These are phyloP conservation scores for Zosterops japonicus DNA, from an alignment of 2,113 vertebrate species.

Conservation along the genomic window DNA sequence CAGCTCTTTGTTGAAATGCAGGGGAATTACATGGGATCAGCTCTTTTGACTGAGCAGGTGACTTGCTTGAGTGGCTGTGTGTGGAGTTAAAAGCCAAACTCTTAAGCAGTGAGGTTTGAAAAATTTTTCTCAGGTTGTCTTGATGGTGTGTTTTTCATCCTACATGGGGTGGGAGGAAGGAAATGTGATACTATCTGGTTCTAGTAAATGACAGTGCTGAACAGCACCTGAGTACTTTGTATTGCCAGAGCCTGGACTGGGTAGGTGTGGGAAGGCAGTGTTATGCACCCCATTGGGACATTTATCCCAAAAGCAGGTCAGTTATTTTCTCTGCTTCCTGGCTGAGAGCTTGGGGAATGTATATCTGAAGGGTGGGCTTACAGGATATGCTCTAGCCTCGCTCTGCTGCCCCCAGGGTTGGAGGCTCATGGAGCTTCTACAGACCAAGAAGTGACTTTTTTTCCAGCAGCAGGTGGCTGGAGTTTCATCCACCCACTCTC, in stretches of 20 bases:
- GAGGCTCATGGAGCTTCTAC: not conserved
- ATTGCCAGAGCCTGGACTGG: not conserved
- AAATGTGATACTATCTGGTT: not conserved
- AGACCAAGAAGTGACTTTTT: not conserved
- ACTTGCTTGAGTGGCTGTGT: not conserved
- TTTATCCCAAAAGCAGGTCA: not conserved
- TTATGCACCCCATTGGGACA: accelerated
- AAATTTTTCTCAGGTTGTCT: not conserved
- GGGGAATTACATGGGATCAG: not conserved
- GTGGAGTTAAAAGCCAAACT: not conserved
- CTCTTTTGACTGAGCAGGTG: not conserved
- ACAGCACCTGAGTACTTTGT: not conserved
- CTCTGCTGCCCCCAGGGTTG: not conserved
- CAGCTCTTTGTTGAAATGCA: not conserved
- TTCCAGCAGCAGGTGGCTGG: not conserved
- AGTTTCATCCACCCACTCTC: not conserved
- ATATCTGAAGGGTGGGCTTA: not conserved
- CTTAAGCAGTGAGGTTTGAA: not conserved
- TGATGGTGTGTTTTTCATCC: not conserved
- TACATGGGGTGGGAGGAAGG: not conserved
- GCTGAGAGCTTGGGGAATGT: not conserved
- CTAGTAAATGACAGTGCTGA: not conserved
- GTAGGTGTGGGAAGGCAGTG: not conserved
- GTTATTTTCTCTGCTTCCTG: not conserved
- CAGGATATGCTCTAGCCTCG: not conserved